Conservation (phyloP, 92 coral and sea anemone genomes). For the Meandrina meandrites region DNA sequence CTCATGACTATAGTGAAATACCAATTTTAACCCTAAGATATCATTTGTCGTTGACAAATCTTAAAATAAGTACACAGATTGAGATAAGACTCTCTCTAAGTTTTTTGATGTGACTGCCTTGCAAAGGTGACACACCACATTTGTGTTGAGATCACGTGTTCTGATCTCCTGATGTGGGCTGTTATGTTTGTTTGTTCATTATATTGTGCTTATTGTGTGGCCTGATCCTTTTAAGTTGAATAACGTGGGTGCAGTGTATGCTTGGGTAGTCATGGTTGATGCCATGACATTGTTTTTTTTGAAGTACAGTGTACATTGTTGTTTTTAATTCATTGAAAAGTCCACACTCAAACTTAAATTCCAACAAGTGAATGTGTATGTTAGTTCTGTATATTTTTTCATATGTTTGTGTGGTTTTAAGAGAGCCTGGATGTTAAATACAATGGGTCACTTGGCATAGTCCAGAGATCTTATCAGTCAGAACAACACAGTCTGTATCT, state of each 20-base stretch:
- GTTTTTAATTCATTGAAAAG: neutral
- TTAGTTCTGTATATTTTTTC: neutral
- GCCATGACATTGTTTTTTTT: neutral
- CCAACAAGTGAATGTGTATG: neutral
- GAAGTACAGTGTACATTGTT: neutral
- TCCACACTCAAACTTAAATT: neutral
- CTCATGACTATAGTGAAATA: neutral
- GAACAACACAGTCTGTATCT: neutral
- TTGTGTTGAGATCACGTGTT: constrained; percentile 30
- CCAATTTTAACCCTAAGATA: neutral
- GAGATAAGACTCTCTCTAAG: neutral
- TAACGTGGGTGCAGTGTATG: neutral
- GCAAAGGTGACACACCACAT: neutral
- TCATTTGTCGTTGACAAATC: neutral
- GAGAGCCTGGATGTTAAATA: neutral
- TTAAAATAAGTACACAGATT: neutral
- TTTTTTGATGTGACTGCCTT: neutral
- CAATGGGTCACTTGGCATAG: neutral
- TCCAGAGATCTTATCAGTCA: neutral
- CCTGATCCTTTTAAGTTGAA: constrained; percentile 9
- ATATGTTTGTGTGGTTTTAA: neutral
- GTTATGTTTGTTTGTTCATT: constrained; percentile 2
- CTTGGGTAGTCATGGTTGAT: neutral
- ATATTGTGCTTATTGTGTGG: constrained; percentile 23
- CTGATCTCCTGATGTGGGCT: neutral